phyloP scores from a whole-genome alignment of 2,113 vertebrate species.

The Upupa epops region DNA sequence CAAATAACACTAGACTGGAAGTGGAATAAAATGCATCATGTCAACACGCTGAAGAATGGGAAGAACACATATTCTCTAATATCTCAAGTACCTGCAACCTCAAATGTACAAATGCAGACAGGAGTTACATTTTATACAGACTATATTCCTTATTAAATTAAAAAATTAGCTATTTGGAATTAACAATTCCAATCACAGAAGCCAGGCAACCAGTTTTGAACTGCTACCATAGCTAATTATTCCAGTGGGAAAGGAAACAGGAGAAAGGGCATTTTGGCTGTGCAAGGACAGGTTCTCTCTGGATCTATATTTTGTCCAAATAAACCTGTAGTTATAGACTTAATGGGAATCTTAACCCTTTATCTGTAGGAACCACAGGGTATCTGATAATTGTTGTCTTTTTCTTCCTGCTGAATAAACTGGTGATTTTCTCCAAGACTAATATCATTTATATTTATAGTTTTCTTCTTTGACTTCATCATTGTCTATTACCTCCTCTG shows the following conservation, averaged over 20 bases:
- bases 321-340: neutral
- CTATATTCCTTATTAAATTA: neutral
- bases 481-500: neutral
- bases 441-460: neutral
- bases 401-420: neutral
- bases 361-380: neutral
- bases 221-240: conserved; percentile 55
- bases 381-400: neutral
- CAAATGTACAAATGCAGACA: neutral
- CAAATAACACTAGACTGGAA: neutral
- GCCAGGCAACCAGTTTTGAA: conserved; percentile 45
- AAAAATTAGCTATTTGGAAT: conserved; percentile 40
- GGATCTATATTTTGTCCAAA: conserved; percentile 41
- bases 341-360: conserved; percentile 10
- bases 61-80: neutral
- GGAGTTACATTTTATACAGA: neutral
- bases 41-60: neutral
- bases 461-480: neutral
- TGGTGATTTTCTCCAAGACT: neutral
- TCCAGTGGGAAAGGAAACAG: conserved; percentile 30
- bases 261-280: conserved; percentile 23
- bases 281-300: conserved; percentile 42
- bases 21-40: neutral
- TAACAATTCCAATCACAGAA: conserved; percentile 57
- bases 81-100: neutral